Evolutionary conservation across 2,888 invertebrate species (phyloP), one percentile per base, ranked within the genome.

Genomic region (Linnaemya vulpina): DNA sequence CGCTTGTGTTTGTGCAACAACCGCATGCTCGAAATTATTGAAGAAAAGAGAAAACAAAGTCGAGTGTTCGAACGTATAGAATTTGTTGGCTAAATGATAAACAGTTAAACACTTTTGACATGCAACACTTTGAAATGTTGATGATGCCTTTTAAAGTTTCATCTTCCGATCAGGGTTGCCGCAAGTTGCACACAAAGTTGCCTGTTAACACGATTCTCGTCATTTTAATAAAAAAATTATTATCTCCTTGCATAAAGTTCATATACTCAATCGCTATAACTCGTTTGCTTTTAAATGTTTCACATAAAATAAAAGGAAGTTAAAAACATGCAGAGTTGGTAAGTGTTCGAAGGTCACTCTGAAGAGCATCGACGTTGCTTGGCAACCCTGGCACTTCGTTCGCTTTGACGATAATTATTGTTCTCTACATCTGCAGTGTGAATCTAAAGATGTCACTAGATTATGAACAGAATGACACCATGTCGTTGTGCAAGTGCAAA

Each of bases 81-180:
- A 13, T 67, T 58, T 51, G 70, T n/a, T n/a, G 22, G 73, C 40
- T 70, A 63, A 76, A 62, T 49, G 62, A 30, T 22, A 80, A 81
- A 65, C 40, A 49, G 38, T 76, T 81, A 74, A 81, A 74, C 40
- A 65, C 77, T 74, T 81, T 63, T 63, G 68, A 63, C 84, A 84
- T 67, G 67, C 73, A 81, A 84, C 22, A 74, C 49, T 81, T 80
- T 68, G 53, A 74, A 30, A 75, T 82, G 74, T 70, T 74, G 58
- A 74, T 20, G 67, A 55, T 49, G 75, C 15, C 58, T 76, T 49
- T 35, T 13, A 8, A 51, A 5, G 10, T 65, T 58, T 15, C 30
- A 35, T 20, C 60, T 70, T 49, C 10, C 22, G 22, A 46, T 65
- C 30, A 30, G 30, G 30, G 30, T 30, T 30, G 5, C 30, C 30